Evolutionary conservation across 2,113 vertebrate genomes (phyloP).

Genomic region (Salminus brasiliensis): DNA sequence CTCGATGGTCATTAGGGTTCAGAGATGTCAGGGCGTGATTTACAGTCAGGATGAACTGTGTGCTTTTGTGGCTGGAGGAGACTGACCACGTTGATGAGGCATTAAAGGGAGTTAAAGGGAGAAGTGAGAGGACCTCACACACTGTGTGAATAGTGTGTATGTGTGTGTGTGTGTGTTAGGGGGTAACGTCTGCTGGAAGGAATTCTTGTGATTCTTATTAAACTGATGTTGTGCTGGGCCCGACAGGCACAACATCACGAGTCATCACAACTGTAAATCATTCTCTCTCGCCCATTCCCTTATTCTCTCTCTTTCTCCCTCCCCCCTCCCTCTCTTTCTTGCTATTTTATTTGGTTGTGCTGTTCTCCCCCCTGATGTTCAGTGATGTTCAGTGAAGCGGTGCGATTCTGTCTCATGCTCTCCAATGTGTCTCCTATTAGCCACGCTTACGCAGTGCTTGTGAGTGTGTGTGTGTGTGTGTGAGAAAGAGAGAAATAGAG

Average conservation of each 20-base stretch:
- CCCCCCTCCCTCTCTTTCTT: slow-evolving; percentile 36
- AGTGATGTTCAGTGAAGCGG: slow-evolving; percentile 70
- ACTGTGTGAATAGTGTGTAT: neutral
- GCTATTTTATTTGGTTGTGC: slow-evolving; percentile 50
- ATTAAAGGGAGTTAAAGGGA: neutral
- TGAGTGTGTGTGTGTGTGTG: slow-evolving; percentile 40
- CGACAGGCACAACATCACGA: neutral
- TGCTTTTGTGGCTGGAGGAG: neutral
- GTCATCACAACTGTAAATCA: neutral
- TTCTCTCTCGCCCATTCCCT: neutral
- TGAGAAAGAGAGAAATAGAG: slow-evolving; percentile 1
- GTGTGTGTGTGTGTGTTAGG: neutral
- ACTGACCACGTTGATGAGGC: neutral
- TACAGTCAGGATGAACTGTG: too few relatives aligned
- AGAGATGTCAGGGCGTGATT: too few relatives aligned
- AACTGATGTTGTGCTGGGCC: neutral
- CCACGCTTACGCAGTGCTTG: slow-evolving; percentile 66
- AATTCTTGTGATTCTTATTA: neutral
- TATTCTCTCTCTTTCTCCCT: slow-evolving; percentile 51
- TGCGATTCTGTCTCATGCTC: slow-evolving; percentile 72
- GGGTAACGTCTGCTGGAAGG: neutral
- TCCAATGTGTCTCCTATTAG: slow-evolving; percentile 81
- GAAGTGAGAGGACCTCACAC: too few relatives aligned
- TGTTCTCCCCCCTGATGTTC: slow-evolving; percentile 66
- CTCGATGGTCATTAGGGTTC: neutral